Base-by-base conservation (phyloP, 2,113 vertebrate species). In the Malurus cyaneus region DNA sequence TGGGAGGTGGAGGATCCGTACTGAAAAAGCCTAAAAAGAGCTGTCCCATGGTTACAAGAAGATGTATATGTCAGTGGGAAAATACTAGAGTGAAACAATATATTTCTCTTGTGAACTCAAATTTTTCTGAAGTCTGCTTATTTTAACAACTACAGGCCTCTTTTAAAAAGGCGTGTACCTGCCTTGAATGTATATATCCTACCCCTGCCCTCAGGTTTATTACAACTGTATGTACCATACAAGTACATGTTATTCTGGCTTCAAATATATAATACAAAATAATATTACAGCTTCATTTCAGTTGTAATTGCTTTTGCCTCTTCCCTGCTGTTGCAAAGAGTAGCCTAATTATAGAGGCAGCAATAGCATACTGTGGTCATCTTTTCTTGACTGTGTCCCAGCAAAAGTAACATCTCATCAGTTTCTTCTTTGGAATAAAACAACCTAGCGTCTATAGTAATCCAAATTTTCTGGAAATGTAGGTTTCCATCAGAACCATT, bases 311-410 rank as follows among this genome's bases (percentile, higher is more conserved):
- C 91, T 95, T 11, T 5, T 78, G 83, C 81, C 86, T 93, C 50
- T 95, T 88, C 86, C 86, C 56, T 90, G 80, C 78, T 91, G 86
- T 95, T 95, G 91, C 80, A 80, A 94, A 94, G 93, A 92, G 64
- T 89, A 83, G 89, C 94, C 83, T 94, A 73, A 92, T 95, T 92
- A 92, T 67, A 88, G 52, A 56, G 70, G 42, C 32, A 50, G 46
- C n/a, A 86, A 23, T 36, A 56, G 74, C 44, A 14, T 89, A 53
- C 19, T 2, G 7, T 85, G 52, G 72, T 92, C 88, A 86, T 23
- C 53, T 83, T 94, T 77, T 87, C 72, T 42, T 81, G 89, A 94
- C 83, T 78, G 61, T 14, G 72, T 79, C 93, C 19, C 83, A 62
- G 61, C 39, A 52, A 88, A 65, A 59, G 32, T 52, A 90, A 34